Evolutionary conservation across 2,113 vertebrate species (phyloP).

Genomic region (Ovibos moschatus): DNA sequence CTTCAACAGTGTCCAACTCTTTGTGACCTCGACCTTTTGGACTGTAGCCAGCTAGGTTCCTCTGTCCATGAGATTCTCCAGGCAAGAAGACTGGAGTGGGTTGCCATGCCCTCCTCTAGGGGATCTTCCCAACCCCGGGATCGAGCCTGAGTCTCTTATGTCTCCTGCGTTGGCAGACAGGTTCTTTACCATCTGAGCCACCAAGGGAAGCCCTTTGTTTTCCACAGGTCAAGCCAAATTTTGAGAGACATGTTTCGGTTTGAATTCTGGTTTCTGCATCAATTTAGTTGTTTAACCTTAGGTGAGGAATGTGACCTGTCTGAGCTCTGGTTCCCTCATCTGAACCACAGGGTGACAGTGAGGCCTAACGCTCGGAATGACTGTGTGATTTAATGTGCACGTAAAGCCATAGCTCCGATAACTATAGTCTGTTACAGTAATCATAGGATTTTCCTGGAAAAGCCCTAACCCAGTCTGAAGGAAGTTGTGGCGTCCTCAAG

Average conservation of each 20-base stretch:
- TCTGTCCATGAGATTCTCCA: background rate
- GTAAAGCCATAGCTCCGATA: background rate
- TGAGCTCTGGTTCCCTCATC: background rate
- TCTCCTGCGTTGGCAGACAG: background rate
- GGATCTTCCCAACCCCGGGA: background rate
- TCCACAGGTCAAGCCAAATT: background rate
- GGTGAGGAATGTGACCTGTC: background rate
- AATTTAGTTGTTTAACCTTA: background rate
- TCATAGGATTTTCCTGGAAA: background rate
- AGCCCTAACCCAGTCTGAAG: background rate
- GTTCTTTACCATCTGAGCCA: background rate
- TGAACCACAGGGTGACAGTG: background rate
- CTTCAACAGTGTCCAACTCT: background rate
- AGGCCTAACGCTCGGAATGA: background rate
- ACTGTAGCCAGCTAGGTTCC: background rate
- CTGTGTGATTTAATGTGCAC: background rate
- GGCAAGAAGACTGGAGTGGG: background rate
- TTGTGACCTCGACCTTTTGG: background rate
- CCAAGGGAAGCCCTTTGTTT: background rate
- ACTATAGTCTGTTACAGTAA: background rate
- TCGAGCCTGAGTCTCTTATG: background rate
- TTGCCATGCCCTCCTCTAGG: background rate
- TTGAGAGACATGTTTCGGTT: background rate
- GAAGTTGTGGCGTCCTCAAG: background rate
- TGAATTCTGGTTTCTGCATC: background rate